These are phyloP conservation scores for Microtus pennsylvanicus DNA, from an alignment of 2,113 vertebrate species.

Conservation along the genomic window DNA sequence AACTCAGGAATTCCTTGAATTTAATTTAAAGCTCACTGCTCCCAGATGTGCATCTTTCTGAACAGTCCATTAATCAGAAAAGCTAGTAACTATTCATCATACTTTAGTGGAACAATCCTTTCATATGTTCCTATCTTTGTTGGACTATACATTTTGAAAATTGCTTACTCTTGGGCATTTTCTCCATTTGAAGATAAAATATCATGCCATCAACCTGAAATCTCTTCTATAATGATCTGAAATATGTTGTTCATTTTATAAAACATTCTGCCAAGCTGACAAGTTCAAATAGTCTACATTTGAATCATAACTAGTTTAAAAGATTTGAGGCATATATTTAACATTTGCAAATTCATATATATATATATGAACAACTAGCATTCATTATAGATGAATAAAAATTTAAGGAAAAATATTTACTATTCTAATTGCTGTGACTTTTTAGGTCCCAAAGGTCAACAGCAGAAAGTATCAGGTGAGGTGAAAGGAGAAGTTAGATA, in stretches of 20 bases:
- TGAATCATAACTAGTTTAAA: constrained; percentile 56
- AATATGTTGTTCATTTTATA: constrained; percentile 69
- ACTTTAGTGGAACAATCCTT: constrained; percentile 69
- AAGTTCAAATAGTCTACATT: constrained; percentile 66
- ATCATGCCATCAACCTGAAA: constrained; percentile 52
- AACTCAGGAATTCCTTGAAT: constrained; percentile 73
- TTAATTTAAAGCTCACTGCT: constrained; percentile 79
- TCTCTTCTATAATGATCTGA: constrained; percentile 66
- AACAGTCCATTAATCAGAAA: constrained; percentile 75
- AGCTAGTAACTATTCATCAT: constrained; percentile 73
- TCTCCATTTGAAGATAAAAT: constrained; percentile 67
- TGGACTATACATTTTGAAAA: constrained; percentile 78
- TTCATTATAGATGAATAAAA: constrained; percentile 35
- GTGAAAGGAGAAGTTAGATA: not conserved
- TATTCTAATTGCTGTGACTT: constrained; percentile 25
- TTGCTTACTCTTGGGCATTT: constrained; percentile 78
- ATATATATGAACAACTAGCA: not conserved
- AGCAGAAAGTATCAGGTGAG: not conserved
- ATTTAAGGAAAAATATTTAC: not conserved
- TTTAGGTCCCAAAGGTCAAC: not conserved
- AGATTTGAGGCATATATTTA: not conserved
- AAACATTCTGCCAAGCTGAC: constrained; percentile 65
- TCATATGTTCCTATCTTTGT: constrained; percentile 74
- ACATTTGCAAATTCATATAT: constrained; percentile 23
- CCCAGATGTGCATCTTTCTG: constrained; percentile 76